A percentile compares a stretch with the other conserved stretches of the same genome.
These are phyloP conservation scores for Gouania willdenowi DNA, from an alignment of 2,797 vertebrate species.

Conservation along the genomic window DNA sequence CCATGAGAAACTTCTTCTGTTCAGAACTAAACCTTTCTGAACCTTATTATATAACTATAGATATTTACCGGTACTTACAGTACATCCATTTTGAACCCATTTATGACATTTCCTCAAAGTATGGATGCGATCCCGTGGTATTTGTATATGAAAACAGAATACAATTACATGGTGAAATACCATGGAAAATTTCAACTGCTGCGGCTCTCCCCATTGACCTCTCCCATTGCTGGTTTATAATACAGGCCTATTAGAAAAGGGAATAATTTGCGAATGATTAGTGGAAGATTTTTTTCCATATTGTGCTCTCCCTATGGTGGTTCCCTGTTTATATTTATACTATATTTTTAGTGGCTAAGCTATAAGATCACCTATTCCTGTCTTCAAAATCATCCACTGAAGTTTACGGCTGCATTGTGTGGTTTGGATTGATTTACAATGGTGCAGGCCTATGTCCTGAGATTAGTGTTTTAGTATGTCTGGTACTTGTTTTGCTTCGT, in stretches of 20 bases:
- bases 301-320: conserved; percentile 31
- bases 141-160: conserved; percentile 25
- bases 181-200: conserved; percentile 45
- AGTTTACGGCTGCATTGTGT: not conserved
- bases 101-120: conserved; percentile 11
- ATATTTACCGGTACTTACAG: too few relatives aligned
- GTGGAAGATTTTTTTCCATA: conserved; percentile 44
- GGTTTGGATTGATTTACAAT: not conserved
- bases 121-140: conserved; percentile 30
- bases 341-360: conserved; percentile 19
- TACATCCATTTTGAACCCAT: conserved; percentile 26
- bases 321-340: conserved; percentile 20
- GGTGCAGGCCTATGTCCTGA: too few relatives aligned
- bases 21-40: too few relatives aligned
- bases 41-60: too few relatives aligned
- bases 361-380: conserved; percentile 8
- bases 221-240: conserved; percentile 55
- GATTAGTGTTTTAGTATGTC: too few relatives aligned
- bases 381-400: conserved; percentile 1
- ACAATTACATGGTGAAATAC: conserved; percentile 27
- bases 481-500: too few relatives aligned
- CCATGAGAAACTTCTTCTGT: too few relatives aligned
- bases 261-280: conserved; percentile 41
- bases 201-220: conserved; percentile 36
- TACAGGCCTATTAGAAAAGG: conserved; percentile 17